Conservation (phyloP, 2,113 vertebrate species). For the Spermophilus dauricus region DNA sequence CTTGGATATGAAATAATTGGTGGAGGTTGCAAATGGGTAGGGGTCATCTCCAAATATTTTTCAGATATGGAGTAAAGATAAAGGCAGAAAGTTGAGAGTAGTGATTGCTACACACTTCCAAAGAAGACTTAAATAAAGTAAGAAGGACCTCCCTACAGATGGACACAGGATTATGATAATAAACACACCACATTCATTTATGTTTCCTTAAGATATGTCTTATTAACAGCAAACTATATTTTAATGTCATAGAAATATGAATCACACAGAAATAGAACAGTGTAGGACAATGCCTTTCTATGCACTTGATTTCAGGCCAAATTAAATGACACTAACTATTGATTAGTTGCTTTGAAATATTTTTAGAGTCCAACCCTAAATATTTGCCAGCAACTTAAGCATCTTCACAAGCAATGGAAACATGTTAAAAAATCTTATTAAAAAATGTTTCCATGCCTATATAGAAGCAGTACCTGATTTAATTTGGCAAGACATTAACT, state of each 20-base stretch:
- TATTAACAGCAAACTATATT: no score
- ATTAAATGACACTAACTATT: background rate
- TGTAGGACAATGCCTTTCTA: no score
- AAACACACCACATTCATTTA: background rate
- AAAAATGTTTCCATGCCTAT: background rate
- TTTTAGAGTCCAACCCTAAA: background rate
- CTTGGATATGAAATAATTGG: background rate
- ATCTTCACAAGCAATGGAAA: background rate
- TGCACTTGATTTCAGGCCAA: no score
- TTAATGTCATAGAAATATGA: no score
- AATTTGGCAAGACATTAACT: background rate
- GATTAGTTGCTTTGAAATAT: background rate
- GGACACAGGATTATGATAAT: background rate
- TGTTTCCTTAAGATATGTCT: no score
- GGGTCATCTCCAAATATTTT: background rate
- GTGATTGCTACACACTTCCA: no score
- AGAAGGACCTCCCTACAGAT: background rate
- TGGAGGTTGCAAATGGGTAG: background rate
- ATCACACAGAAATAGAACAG: no score
- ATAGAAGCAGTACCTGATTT: background rate
- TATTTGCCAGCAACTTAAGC: background rate
- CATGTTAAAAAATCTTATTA: background rate
- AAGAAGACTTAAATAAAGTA: background rate
- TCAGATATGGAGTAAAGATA: background rate
- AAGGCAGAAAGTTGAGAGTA: background rate